Base-by-base conservation (phyloP, 2,888 invertebrate species). In the Agelastica alni region DNA sequence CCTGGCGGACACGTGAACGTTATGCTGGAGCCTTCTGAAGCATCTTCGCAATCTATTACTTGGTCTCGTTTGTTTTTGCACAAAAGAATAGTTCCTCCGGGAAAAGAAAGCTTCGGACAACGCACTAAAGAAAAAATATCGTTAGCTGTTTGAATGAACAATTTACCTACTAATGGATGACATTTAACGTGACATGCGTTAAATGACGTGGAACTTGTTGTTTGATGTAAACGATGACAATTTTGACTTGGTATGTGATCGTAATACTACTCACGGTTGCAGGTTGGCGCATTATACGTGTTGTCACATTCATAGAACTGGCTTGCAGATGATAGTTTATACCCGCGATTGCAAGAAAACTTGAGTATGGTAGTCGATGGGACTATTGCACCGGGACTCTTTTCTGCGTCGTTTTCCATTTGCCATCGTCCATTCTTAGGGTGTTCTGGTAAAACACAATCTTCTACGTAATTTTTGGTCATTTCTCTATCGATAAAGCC, bases 341-440 rank as follows among this genome's bases (percentile, higher is more conserved):
- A 60, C 1, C 56, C 58, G 10, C 32, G 26, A n/a, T 59, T 30
- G 26, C 61, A 61, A 26, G 22, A 32, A 9, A 59, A 44, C 20
- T 48, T 49, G 2, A 61, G 20, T 2, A 59, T 28, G 5, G 56
- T 53, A 2, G 47, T 51, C 3, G 42, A 34, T 1, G 44, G 22
- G 17, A 56, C 56, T 5, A 39, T 31, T 1, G 53, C 45, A n/a
- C 59, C 57, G 5, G 61, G 59, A 10, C 30, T 26, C 34, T 30
- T 45, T n/a, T 53, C 28, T 7, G 49, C 39, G 4, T 26, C 44
- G 18, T 53, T 46, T 22, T 42, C 31, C 7, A 52, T 6, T 6
- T 16, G 13, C 57, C 58, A 61, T 34, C 16, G 26, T 3, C 61
- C 61, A 20, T 61, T 57, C 37, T 44, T 16, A 2, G 61, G 61